Percentiles rank a stretch among this genome's conserved stretches.
These are phyloP conservation scores for Sarcophaga bullata DNA, from an alignment of 1,140 invertebrate genomes.

Conservation along the genomic window DNA sequence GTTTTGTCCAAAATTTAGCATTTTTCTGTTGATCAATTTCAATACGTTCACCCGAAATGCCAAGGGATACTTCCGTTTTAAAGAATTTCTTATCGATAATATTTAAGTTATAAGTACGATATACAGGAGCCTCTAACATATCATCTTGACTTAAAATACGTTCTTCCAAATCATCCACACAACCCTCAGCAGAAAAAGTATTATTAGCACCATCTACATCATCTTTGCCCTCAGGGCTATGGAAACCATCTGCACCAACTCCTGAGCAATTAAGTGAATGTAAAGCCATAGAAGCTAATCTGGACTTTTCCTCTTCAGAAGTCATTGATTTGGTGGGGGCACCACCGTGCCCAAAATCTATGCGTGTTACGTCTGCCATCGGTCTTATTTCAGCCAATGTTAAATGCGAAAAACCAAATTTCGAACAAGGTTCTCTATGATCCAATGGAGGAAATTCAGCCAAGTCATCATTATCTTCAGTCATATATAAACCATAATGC, in stretches of 20 bases:
- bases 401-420: slow-evolving; percentile 91
- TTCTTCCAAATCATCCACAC: slow-evolving; percentile 64
- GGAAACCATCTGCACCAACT: slow-evolving; percentile 28
- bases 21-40: slow-evolving; percentile 84
- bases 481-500: slow-evolving; percentile 89
- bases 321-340: slow-evolving; percentile 61
- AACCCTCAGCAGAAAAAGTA: slow-evolving; percentile 48
- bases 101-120: slow-evolving; percentile 84
- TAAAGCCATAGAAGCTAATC: slow-evolving; percentile 52
- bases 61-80: slow-evolving; percentile 85
- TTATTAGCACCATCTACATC: slow-evolving; percentile 44
- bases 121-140: slow-evolving; percentile 83
- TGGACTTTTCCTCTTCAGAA: slow-evolving; percentile 58
- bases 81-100: slow-evolving; percentile 82
- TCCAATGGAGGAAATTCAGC: slow-evolving; percentile 93
- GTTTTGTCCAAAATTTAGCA: slow-evolving; percentile 76
- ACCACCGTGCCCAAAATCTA: slow-evolving; percentile 63
- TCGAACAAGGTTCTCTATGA: slow-evolving; percentile 84
- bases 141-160: slow-evolving; percentile 77
- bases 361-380: slow-evolving; percentile 61
- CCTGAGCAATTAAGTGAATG: slow-evolving; percentile 48
- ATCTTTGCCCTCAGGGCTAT: slow-evolving; percentile 47
- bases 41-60: slow-evolving; percentile 89
- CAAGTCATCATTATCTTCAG: slow-evolving; percentile 97
- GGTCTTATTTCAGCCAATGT: slow-evolving; percentile 80